A percentile compares a stretch with the other conserved stretches of the same genome.
phyloP scores from a whole-genome alignment of 1,140 invertebrate genomes.

The Chrysoperla carnea region DNA sequence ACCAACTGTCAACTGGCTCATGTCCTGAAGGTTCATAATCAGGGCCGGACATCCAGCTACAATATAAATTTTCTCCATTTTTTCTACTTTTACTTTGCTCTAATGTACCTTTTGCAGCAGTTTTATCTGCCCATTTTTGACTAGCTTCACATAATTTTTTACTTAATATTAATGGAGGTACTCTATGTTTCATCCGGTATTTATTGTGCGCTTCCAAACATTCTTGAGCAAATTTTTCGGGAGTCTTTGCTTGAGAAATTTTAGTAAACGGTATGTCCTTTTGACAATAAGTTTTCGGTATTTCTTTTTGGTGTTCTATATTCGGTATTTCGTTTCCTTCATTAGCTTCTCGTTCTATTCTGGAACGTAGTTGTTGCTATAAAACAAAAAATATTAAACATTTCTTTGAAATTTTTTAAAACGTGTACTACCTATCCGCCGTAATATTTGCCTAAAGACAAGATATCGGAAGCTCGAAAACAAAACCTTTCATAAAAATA shows the following conservation, averaged over 20 bases:
- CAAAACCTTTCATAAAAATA: too few species aligned
- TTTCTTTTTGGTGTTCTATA: too few species aligned
- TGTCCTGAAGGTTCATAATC: conserved; percentile 37
- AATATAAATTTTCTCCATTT: conserved; percentile 40
- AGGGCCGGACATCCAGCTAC: conserved; percentile 48
- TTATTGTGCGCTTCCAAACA: conserved; percentile 44
- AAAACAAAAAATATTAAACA: too few species aligned
- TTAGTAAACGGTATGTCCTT: too few species aligned
- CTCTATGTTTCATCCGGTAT: conserved; percentile 38
- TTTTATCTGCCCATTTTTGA: conserved; percentile 41
- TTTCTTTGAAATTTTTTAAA: too few species aligned
- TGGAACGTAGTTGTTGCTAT: too few species aligned
- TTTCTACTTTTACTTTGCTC: conserved; percentile 31
- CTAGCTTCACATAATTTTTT: conserved; percentile 36
- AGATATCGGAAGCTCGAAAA: too few species aligned
- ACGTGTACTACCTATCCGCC: too few species aligned
- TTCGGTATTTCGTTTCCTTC: too few species aligned
- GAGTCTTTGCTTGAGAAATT: background rate
- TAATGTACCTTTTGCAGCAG: conserved; percentile 31
- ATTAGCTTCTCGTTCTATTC: too few species aligned
- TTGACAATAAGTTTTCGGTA: too few species aligned
- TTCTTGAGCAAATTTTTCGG: conserved; percentile 10
- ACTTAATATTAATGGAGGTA: conserved; percentile 34
- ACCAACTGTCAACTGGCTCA: conserved; percentile 61
- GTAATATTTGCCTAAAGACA: too few species aligned